Conservation (phyloP, 1,140 invertebrate genomes). For the Eriosoma lanigerum region DNA sequence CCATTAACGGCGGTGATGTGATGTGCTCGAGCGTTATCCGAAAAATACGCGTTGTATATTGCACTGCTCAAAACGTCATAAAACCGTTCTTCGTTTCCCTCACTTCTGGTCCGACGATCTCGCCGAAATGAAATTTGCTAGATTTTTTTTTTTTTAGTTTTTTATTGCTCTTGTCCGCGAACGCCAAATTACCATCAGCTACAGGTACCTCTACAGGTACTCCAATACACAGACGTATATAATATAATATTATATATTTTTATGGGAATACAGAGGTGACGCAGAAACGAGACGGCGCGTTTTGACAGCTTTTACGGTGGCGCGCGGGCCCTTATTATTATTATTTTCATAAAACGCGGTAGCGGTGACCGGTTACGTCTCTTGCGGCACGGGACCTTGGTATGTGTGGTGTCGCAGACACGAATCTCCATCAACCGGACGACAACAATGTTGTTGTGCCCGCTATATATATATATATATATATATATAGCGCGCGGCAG, state of each 20-base stretch:
- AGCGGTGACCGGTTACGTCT: neutral
- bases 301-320: neutral
- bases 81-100: neutral
- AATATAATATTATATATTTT: neutral
- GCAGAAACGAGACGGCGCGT: too few relatives aligned
- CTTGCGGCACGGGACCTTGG: neutral
- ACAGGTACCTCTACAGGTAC: too few relatives aligned
- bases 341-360: neutral
- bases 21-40: neutral
- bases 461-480: too few relatives aligned
- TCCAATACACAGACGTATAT: neutral
- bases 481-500: neutral
- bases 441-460: neutral
- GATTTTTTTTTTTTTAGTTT: neutral
- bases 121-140: neutral
- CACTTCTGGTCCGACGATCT: neutral
- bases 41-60: neutral
- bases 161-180: neutral
- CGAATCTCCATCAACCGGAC: conserved; percentile 4
- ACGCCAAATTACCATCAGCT: neutral
- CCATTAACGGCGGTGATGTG: neutral
- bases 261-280: neutral
- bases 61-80: neutral
- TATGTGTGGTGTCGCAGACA: neutral
- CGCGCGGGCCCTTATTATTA: neutral